phyloP scores from a whole-genome alignment of 2,888 invertebrate genomes.

The Drosophila tripunctata region DNA sequence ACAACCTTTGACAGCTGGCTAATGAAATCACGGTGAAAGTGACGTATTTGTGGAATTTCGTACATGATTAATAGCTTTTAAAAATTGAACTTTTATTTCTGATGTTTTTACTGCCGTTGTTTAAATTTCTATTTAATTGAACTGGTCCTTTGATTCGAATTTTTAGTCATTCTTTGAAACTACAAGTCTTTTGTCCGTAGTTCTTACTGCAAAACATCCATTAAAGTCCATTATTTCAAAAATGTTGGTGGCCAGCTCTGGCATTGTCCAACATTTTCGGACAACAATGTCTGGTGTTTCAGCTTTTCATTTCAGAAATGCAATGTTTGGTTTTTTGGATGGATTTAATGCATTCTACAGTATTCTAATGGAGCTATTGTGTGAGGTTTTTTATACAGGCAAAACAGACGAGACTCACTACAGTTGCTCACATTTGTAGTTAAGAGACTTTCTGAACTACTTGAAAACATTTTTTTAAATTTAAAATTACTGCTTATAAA shows the following conservation, averaged over 20 bases:
- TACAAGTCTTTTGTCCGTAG: constrained; percentile 20
- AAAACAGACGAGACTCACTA: not conserved
- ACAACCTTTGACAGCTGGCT: constrained; percentile 58
- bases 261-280: constrained; percentile 42
- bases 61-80: constrained; percentile 60
- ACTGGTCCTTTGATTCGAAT: not conserved
- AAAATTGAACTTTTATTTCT: constrained; percentile 8
- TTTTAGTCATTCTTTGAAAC: constrained; percentile 9
- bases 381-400: not conserved
- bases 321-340: constrained; percentile 6
- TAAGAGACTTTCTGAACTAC: not conserved
- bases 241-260: constrained; percentile 15
- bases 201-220: constrained; percentile 39
- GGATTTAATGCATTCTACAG: constrained; percentile 15
- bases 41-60: constrained; percentile 24
- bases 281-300: constrained; percentile 53
- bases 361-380: constrained; percentile 67
- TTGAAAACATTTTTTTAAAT: not conserved
- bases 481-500: not conserved
- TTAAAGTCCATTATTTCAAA: constrained; percentile 52
- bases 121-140: constrained; percentile 43
- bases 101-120: constrained; percentile 8
- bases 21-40: constrained; percentile 67
- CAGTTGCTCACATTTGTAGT: not conserved
- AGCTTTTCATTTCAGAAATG: constrained; percentile 17